Evolutionary conservation across 1,140 invertebrate species (phyloP).

Genomic region (Drosophila repletoides): DNA sequence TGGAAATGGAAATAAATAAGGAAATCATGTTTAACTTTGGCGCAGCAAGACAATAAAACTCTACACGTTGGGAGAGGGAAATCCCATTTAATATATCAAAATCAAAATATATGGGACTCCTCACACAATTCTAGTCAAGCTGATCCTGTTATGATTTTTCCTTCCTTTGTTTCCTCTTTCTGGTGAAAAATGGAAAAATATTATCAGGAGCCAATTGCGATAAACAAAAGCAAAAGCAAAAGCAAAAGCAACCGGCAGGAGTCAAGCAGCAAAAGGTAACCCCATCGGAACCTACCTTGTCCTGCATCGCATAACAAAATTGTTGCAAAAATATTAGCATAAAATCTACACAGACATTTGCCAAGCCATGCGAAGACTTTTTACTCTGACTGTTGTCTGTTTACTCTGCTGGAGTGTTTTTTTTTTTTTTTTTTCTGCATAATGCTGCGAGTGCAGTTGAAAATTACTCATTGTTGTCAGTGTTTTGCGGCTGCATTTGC

Average conservation of each 20-base stretch:
- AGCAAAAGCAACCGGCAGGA: neutral
- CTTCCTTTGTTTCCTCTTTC: constrained; percentile 10
- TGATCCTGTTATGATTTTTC: constrained; percentile 51
- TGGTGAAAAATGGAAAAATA: constrained; percentile 10
- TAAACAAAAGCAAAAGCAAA: constrained; percentile 15
- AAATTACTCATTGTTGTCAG: constrained; percentile 57
- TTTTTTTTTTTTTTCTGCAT: constrained; percentile 36
- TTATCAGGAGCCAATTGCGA: constrained; percentile 20
- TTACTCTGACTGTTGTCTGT: constrained; percentile 25
- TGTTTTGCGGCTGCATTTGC: constrained; percentile 19
- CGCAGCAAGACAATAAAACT: constrained; percentile 56
- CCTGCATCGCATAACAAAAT: constrained; percentile 47
- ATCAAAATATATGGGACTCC: constrained; percentile 55
- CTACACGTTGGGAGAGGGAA: constrained; percentile 25
- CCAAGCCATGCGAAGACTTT: constrained; percentile 40
- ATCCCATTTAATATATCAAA: constrained; percentile 61
- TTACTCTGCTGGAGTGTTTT: neutral
- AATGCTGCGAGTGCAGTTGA: constrained; percentile 50
- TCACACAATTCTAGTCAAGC: constrained; percentile 27
- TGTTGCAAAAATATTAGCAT: constrained; percentile 59
- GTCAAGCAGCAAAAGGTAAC: neutral
- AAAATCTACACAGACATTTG: constrained; percentile 52
- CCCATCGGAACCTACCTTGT: constrained; percentile 8
- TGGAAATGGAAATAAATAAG: constrained; percentile 65
- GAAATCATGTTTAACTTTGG: constrained; percentile 70